These are phyloP conservation scores for Dexiosoma caninum DNA, from an alignment of 2,888 invertebrate genomes.

Conservation along the genomic window DNA sequence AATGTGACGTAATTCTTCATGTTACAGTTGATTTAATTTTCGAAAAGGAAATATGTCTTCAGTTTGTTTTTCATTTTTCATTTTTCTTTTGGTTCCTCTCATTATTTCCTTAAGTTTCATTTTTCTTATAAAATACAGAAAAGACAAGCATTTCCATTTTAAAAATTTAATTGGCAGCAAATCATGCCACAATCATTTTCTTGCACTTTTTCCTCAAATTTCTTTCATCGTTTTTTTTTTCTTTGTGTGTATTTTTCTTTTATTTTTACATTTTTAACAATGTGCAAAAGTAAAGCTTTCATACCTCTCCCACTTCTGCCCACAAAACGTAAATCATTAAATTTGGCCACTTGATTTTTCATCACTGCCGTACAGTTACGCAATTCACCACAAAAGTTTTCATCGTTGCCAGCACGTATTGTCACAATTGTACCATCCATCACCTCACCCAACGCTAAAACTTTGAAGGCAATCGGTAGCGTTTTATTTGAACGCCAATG, in stretches of 20 bases:
- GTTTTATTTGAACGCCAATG: slow-evolving; percentile 99
- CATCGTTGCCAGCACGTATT: slow-evolving; percentile 96
- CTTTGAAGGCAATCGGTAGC: slow-evolving; percentile 96
- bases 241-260: too few relatives aligned
- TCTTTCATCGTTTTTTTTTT: background rate
- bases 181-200: slow-evolving; percentile 50
- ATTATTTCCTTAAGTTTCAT: slow-evolving; percentile 33
- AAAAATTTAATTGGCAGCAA: slow-evolving; percentile 61
- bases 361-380: slow-evolving; percentile 95
- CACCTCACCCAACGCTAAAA: slow-evolving; percentile 93
- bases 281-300: too few relatives aligned
- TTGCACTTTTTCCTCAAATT: slow-evolving; percentile 2
- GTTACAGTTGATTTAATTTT: slow-evolving; percentile 58
- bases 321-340: slow-evolving; percentile 97
- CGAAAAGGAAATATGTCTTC: background rate
- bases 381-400: slow-evolving; percentile 96
- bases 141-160: background rate
- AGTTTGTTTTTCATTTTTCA: background rate
- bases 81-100: background rate
- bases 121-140: background rate
- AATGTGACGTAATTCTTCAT: slow-evolving; percentile 64
- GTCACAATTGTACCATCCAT: slow-evolving; percentile 96
- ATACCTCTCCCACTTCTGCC: slow-evolving; percentile 97
- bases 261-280: too few relatives aligned
- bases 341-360: slow-evolving; percentile 98